phyloP scores from a whole-genome alignment of 2,797 vertebrate species.

The Austrolebias charrua region DNA sequence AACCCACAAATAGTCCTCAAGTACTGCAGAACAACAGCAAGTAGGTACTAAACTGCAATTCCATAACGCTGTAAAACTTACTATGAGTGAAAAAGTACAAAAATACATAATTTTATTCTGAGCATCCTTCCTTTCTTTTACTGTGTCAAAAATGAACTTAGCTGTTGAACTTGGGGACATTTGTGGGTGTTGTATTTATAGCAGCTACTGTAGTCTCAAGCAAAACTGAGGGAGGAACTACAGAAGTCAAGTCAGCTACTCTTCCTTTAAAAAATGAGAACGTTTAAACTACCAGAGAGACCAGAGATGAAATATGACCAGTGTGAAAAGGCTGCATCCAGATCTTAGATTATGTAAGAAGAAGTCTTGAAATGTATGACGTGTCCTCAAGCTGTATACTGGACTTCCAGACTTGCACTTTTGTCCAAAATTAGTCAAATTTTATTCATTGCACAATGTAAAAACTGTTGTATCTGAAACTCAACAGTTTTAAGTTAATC shows the following conservation, averaged over 20 bases:
- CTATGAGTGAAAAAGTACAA: background rate
- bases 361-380: background rate
- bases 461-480: no score
- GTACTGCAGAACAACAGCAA: background rate
- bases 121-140: background rate
- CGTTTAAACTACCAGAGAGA: background rate
- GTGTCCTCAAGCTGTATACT: background rate
- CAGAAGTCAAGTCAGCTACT: background rate
- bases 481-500: no score
- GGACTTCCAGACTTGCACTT: background rate
- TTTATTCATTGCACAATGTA: background rate
- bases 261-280: background rate
- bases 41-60: background rate
- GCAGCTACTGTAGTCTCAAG: background rate
- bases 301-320: background rate
- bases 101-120: background rate
- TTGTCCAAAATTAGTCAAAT: background rate
- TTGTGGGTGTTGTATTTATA: background rate
- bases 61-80: background rate
- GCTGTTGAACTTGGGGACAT: background rate
- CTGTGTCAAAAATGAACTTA: background rate
- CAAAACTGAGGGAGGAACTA: background rate
- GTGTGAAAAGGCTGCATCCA: background rate
- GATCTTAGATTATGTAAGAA: background rate
- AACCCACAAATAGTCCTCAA: slow-evolving; percentile 4